These are phyloP conservation scores for Yponomeuta cagnagella DNA, from an alignment of 2,888 invertebrate species.

Conservation along the genomic window DNA sequence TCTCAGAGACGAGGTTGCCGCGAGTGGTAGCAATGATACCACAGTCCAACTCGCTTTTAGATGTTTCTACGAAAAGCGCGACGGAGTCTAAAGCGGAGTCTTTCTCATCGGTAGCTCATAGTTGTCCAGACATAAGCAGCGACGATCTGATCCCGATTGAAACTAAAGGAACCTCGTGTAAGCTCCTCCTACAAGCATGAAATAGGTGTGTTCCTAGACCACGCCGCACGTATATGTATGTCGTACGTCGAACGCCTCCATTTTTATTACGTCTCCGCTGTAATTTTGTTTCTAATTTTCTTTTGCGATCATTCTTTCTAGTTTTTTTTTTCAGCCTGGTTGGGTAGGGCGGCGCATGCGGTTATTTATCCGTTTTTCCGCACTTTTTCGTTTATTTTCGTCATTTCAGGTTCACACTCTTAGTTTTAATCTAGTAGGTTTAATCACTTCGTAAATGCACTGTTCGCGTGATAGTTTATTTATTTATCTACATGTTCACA, in stretches of 20 bases:
- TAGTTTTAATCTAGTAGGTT: not conserved
- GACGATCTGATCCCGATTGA: slow-evolving; percentile 18
- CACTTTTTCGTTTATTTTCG: slow-evolving; percentile 6
- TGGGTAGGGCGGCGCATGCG: slow-evolving; percentile 10
- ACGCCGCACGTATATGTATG: slow-evolving; percentile 28
- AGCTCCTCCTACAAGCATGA: slow-evolving; percentile 59
- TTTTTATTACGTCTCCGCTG: not conserved
- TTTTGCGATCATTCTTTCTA: slow-evolving; percentile 10
- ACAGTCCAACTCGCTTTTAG: slow-evolving; percentile 27
- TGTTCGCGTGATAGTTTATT: not conserved
- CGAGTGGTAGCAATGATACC: slow-evolving; percentile 32
- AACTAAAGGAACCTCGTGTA: slow-evolving; percentile 37
- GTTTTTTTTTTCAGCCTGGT: not conserved
- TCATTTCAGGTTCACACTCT: not conserved
- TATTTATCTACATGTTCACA: not conserved
- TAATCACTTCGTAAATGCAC: not conserved
- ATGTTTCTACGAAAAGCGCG: slow-evolving; percentile 20
- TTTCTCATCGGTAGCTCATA: slow-evolving; percentile 29
- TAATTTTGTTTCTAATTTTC: slow-evolving; percentile 6
- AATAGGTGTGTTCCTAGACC: slow-evolving; percentile 63
- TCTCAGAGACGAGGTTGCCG: slow-evolving; percentile 29
- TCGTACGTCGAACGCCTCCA: not conserved
- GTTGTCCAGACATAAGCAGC: slow-evolving; percentile 50
- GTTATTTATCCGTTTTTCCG: slow-evolving; percentile 4
- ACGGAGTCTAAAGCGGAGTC: slow-evolving; percentile 27